Base-by-base conservation (phyloP, 2,888 invertebrate species). In the Dastarcus helophoroides region DNA sequence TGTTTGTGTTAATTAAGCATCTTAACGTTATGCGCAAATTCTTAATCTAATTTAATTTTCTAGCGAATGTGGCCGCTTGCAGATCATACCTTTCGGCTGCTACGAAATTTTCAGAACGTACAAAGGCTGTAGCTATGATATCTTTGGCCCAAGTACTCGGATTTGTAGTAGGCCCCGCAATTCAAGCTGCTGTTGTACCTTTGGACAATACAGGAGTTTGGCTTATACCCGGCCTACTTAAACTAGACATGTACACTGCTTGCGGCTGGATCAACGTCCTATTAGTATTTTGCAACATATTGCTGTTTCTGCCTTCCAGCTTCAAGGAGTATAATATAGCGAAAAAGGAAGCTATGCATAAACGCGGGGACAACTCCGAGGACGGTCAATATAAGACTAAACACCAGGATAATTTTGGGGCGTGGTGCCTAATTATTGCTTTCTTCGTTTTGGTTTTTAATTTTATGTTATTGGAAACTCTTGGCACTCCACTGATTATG, bases 361-460 rank as follows among this genome's bases (percentile, higher is more conserved):
- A 71, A 36, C 76, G 78, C 40, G 83, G 83, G 23, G 76, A 73
- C 48, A 61, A 68, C 8, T 72, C 69, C 64, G 84, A 83, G 54
- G 71, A 76, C 47, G 83, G 81, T 48, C 77, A 80, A 0, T 73
- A 82, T 69, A 75, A 76, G 47, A 56, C 65, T 11, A 64, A 68
- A 27, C 79, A 79, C 50, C 80, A 83, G 1, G 82, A 85, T 58
- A 74, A 78, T 57, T 53, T 82, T 29, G 77, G 79, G 33, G 72
- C 80, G 23, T 82, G 83, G 80, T 78, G 80, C 11, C 62, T 88
- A 39, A 77, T 88, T 43, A 66, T 71, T 24, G 80, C 84, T 8
- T 88, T 88, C 59, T 86, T 85, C 57, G 76, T 85, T 41, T 67
- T 88, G 42, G 81, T 84, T 31, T 86, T 86, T 58, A 86, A 85